A percentile compares a stretch with the other conserved stretches of the same genome.
These are phyloP conservation scores for Nibea albiflora DNA, from an alignment of 2,113 vertebrate genomes.

Conservation along the genomic window DNA sequence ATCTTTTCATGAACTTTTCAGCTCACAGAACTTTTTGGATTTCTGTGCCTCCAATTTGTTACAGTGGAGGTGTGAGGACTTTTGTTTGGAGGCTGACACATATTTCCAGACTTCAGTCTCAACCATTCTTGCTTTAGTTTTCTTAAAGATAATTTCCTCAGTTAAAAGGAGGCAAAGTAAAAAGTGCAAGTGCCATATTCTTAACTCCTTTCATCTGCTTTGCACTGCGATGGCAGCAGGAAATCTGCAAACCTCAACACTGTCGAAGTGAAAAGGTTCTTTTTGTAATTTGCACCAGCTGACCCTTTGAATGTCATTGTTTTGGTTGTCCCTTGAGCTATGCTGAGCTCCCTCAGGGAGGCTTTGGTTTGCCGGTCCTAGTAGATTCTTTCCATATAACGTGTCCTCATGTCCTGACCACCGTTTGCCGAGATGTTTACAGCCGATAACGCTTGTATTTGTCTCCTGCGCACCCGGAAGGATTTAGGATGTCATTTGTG, in stretches of 20 bases:
- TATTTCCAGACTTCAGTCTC: background rate
- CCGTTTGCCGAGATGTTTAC: slow-evolving; percentile 31
- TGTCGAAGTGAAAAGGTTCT: background rate
- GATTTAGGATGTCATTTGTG: slow-evolving; percentile 44
- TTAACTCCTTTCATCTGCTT: background rate
- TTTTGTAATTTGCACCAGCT: background rate
- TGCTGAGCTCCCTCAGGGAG: background rate
- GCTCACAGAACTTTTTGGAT: background rate
- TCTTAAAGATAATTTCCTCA: background rate
- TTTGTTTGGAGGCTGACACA: background rate
- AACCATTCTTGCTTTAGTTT: background rate
- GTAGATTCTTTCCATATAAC: background rate
- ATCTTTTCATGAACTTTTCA: too few species aligned
- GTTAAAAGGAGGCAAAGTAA: background rate
- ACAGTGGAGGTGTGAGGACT: background rate
- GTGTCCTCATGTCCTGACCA: background rate
- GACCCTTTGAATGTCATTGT: background rate
- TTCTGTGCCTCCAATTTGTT: background rate
- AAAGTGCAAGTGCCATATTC: background rate
- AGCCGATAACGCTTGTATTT: slow-evolving; percentile 11
- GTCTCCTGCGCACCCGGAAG: background rate
- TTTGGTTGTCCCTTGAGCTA: background rate
- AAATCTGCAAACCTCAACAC: background rate
- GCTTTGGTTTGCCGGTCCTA: slow-evolving; percentile 5
- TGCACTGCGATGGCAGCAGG: background rate